Conservation (phyloP, 2,888 invertebrate genomes). For the Cybosia mesomella region DNA sequence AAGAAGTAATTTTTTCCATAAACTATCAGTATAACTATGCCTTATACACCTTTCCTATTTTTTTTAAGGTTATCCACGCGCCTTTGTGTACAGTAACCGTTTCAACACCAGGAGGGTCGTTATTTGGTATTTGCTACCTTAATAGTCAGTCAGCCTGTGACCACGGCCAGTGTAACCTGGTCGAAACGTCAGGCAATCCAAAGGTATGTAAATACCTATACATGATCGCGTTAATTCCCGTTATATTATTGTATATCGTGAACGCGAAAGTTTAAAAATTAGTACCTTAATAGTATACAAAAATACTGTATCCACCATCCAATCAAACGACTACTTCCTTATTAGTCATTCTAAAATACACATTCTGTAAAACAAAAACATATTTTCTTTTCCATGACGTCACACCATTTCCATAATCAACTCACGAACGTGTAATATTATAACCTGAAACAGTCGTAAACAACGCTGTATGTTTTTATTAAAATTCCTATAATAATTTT, state of each 20-base stretch:
- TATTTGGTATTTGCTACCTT: not conserved
- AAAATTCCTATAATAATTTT: constrained; percentile 61
- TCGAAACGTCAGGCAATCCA: too few relatives aligned
- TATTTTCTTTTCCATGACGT: constrained; percentile 47
- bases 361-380: constrained; percentile 23
- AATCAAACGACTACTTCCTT: not conserved
- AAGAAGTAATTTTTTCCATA: not conserved
- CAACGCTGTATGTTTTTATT: constrained; percentile 58
- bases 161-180: too few relatives aligned
- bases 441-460: constrained; percentile 49
- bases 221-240: too few relatives aligned
- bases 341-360: not conserved
- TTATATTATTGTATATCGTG: too few relatives aligned
- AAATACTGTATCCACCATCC: not conserved
- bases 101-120: not conserved
- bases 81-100: not conserved
- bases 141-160: too few relatives aligned
- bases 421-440: constrained; percentile 38
- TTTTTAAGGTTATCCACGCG: not conserved
- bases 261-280: too few relatives aligned
- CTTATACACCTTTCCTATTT: not conserved
- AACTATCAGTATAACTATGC: not conserved
- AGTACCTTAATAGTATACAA: too few relatives aligned
- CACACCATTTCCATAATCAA: constrained; percentile 50
- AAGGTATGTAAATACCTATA: too few relatives aligned